Evolutionary conservation across 2,113 vertebrate species (phyloP), one percentile per base, ranked within the genome.

Genomic region (Maccullochella peelii): DNA sequence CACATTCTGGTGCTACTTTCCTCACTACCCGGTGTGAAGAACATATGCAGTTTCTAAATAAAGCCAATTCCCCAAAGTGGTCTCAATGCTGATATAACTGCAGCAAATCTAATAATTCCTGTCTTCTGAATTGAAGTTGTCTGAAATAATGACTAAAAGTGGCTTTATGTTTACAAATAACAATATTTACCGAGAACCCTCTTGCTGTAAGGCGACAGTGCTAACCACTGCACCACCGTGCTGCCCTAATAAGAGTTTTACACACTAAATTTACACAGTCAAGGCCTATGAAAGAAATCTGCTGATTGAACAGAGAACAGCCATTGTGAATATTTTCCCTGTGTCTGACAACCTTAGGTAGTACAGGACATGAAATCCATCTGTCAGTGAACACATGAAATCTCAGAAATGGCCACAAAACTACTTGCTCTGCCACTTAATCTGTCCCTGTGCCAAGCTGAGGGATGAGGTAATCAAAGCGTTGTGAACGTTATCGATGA

Each of bases 1-100:
- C 77, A 88, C 86, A 12, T 84, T 79, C 47, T 81, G 80, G 52
- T 88, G 89, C 40, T 50, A 75, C 73, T 69, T 73, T 72, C 38
- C 65, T 59, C 73, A 72, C 75, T 36, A 15, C 55, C 8, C 3
- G n/a, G 77, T 57, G 71, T 40, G 21, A 73, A n/a, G 25, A 86
- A 55, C 81, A 81, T 69, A 67, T 55, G 83, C 42, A 23, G 62
- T 58, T 83, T 78, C 73, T 76, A 61, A 67, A 38, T 55, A 25
- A 72, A 83, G 20, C 9, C 25, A 71, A 44, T 66, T 2, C 40
- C 50, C 33, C 4, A 65, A 71, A 67, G 36, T 38, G 33, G 4
- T 58, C 6, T 33, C 1, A 44, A 0, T n/a, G 5, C 30, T 57
- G 40, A 54, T 33, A 6, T 12, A 66, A 33, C 25, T n/a, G 33